Conservation (phyloP, 1,140 invertebrate genomes). For the Harpegnathos saltator region DNA sequence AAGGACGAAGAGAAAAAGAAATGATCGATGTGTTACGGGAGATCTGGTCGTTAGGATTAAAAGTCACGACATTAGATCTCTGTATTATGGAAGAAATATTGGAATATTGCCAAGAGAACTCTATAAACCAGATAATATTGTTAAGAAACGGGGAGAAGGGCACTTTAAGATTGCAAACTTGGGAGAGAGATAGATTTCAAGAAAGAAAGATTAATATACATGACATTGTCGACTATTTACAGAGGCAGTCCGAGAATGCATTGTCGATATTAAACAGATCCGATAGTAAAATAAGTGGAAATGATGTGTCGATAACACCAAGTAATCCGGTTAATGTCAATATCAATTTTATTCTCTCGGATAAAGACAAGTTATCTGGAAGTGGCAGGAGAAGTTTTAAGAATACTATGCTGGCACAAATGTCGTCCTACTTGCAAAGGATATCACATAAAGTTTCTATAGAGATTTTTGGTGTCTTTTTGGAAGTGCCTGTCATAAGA, state of each 20-base stretch:
- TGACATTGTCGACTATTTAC: slow-evolving; percentile 88
- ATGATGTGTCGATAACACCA: slow-evolving; percentile 72
- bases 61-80: slow-evolving; percentile 86
- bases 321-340: slow-evolving; percentile 78
- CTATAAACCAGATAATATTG: slow-evolving; percentile 89
- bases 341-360: slow-evolving; percentile 85
- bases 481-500: slow-evolving; percentile 87
- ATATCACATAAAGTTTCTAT: slow-evolving; percentile 87
- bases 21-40: slow-evolving; percentile 88
- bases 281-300: slow-evolving; percentile 80
- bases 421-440: slow-evolving; percentile 86
- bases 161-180: slow-evolving; percentile 87
- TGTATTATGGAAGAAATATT: slow-evolving; percentile 89
- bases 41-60: slow-evolving; percentile 87
- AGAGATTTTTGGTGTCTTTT: slow-evolving; percentile 87
- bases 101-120: slow-evolving; percentile 88
- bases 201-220: slow-evolving; percentile 87
- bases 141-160: slow-evolving; percentile 89
- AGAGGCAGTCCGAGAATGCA: slow-evolving; percentile 81
- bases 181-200: slow-evolving; percentile 88
- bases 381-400: slow-evolving; percentile 86
- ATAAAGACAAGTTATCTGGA: slow-evolving; percentile 86
- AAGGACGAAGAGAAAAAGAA: slow-evolving; percentile 87
- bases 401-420: slow-evolving; percentile 85
- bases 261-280: slow-evolving; percentile 77